Evolutionary conservation across 1,140 invertebrate genomes (phyloP), one percentile per base, ranked within the genome.

Genomic region (Drosophila melanica): DNA sequence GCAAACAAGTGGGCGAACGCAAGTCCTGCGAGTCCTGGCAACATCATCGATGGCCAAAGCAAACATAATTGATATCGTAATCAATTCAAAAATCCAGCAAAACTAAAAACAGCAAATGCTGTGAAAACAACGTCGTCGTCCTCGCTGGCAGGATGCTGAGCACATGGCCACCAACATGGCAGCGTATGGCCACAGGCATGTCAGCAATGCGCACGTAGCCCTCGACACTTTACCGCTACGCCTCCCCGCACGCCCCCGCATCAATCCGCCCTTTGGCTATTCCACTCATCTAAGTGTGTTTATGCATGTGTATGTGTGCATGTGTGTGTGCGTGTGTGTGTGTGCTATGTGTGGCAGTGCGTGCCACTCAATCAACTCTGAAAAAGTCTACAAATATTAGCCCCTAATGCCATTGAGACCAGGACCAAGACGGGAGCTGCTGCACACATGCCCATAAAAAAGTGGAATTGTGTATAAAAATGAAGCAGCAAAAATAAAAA

Each of bases 321-420:
- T 44, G 16, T 54, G 1, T 57, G 35, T 20, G 14, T 54, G 18
- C 47, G 60, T 64, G 35, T 57, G 60, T 48, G 53, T 50, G 69
- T 44, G 60, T 75, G 68, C 60, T 60, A 59, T 70, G 67, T 89
- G 79, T 77, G 84, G 70, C 82, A 76, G 81, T 87, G 82, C 84
- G 82, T 87, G 84, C 84, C 84, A 89, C 84, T 89, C 84, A 89
- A 89, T 89, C 84, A 89, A 89, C 84, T 89, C 84, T 79, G 80
- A 89, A 89, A 89, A 89, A 89, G 77, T 90, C 79, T 89, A 90
- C 82, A 90, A 90, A 90, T 90, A 90, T 90, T 90, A 90, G 87
- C 79, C 87, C 79, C 82, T 90, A 90, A 90, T 90, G 81, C 87
- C 87, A 90, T 84, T 90, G 87, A 90, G 87, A 90, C 77, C 74